Evolutionary conservation across 2,113 vertebrate species (phyloP), one percentile per base, ranked within the genome.

Genomic region (Ahaetulla prasina): DNA sequence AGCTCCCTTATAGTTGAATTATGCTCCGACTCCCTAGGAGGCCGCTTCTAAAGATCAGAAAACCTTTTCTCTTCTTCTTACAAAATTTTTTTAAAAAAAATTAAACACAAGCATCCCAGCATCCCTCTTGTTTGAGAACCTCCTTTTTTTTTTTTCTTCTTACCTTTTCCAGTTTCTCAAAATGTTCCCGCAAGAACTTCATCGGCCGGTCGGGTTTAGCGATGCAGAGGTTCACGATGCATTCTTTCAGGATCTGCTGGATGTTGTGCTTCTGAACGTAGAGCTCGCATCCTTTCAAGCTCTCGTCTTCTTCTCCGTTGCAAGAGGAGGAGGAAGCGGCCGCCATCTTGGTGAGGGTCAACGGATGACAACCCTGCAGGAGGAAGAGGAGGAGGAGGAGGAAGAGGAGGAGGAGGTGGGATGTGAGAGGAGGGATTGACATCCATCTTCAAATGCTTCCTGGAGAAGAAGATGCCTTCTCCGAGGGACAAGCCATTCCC

Each of bases 91-190:
- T 55, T 68, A 63, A 85, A 22, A 39, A 43, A 25, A 60, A 60
- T 11, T 30, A 30, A 63, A 63, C 14, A 12, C 60, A 12, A 25
- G 45, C 23, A 10, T 20, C 88, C n/a, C 88, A 91, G 74, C 54
- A 23, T 85, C 92, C 2, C 35, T 3, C 55, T 57, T 3, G 27
- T 14, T 20, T n/a, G 27, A 93, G 54, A 91, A 80, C 91, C 95
- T 98, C 98, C 45, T 47, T 47, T 97, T 95, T n/a, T n/a, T n/a
- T n/a, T n/a, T n/a, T n/a, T n/a, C n/a, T n/a, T n/a, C n/a, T n/a
- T 95, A 99, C 99, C 99, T 99, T 99, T 97, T 99, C 99, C 98
- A 99, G 97, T 96, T 98, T 98, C 96, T 99, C 99, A 91, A 99
- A 99, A 97, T 99, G 98, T 93, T 99, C 99, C 94, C 98, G 98